Evolutionary conservation across 2,797 vertebrate species (phyloP).

Genomic region (Nannoperca obscura): DNA sequence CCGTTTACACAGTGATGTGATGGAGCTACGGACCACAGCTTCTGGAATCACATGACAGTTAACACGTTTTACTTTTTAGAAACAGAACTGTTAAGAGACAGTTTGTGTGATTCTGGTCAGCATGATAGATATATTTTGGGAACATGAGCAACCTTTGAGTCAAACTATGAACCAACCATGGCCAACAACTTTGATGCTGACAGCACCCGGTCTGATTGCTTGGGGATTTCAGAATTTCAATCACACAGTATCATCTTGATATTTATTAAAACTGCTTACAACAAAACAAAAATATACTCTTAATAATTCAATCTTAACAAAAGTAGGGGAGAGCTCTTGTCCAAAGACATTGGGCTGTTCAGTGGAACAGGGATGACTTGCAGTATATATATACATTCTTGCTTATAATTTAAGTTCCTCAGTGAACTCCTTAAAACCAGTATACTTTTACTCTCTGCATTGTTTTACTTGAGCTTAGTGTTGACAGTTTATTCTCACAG

Average conservation of each 20-base stretch:
- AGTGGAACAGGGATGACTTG: not conserved
- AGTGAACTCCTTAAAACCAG: not conserved
- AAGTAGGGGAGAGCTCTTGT: not conserved
- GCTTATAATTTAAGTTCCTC: not conserved
- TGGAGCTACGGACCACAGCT: too few species aligned
- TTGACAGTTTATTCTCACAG: not conserved
- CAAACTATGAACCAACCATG: not conserved
- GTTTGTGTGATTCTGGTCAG: not conserved
- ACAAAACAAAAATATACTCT: not conserved
- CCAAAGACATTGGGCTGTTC: not conserved
- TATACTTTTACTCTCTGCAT: not conserved
- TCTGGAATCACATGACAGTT: not conserved
- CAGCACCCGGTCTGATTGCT: not conserved
- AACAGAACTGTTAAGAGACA: not conserved
- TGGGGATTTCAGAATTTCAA: not conserved
- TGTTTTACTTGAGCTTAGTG: not conserved
- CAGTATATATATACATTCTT: too few species aligned
- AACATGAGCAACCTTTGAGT: not conserved
- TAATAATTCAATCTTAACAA: too few species aligned
- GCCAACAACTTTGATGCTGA: not conserved
- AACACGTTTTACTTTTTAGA: not conserved
- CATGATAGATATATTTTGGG: not conserved
- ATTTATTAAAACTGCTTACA: not conserved
- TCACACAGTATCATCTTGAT: not conserved
- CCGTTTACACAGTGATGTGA: not conserved